Base-by-base conservation (phyloP, 35 echinoderm and acorn worm species). In the Diadema setosum region DNA sequence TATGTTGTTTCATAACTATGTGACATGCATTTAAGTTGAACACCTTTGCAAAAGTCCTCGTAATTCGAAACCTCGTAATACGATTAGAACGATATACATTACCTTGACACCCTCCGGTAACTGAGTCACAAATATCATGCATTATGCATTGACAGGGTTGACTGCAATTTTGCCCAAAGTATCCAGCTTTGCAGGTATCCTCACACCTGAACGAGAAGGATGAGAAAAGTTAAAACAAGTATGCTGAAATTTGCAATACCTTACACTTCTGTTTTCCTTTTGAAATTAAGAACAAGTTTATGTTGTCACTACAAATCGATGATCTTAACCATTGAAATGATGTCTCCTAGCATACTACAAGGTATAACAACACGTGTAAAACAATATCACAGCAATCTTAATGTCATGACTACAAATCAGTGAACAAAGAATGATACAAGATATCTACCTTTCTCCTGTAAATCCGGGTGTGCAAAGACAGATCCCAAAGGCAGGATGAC, bases 181-280 rank as follows among this genome's bases (percentile, higher is more conserved):
- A 70, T n/a, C 96, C 96, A 48, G 36, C 27, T 18, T 70, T 39
- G 52, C 96, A 98, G 9, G 92, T 49, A 11, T 49, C 35, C 0
- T 83, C 5, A 65, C 96, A 98, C 0, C 96, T 40, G 59, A n/a
- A 36, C 85, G 88, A 98, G 0, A 93, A 88, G 29, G 52, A 42
- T 6, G 69, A 56, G 39, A 93, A 92, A 41, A 52, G 67, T 65
- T 87, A 93, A 5, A 44, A 27, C 25, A 86, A 76, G 14, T 69
- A 75, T 25, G 36, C 33, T 8, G 74, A 20, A 26, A 89, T 70
- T 52, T 11, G 9, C 48, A 52, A 52, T 52, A 52, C 9, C 9
- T 52, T 52, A 52, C n/a, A 52, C 9, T n/a, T 52, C 9, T n/a
- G n/a, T n/a, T 52, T 52, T 52, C 48, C 48, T 52, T 52, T 9